These are phyloP conservation scores for Petrocephalus zakoni DNA, from an alignment of 2,113 vertebrate genomes.

Conservation along the genomic window DNA sequence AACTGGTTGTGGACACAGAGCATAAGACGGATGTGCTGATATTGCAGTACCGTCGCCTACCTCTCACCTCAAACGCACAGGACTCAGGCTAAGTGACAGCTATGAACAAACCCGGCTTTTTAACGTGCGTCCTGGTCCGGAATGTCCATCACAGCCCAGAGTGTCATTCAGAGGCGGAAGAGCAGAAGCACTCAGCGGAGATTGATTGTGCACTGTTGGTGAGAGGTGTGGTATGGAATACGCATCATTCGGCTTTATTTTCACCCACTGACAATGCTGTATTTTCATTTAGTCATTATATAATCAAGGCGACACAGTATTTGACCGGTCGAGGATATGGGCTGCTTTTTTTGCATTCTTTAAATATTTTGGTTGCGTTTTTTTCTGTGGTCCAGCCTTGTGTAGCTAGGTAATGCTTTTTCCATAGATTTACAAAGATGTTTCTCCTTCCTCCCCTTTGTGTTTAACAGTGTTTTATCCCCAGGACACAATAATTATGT, in stretches of 20 bases:
- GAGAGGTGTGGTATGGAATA: not conserved
- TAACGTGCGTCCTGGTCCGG: not conserved
- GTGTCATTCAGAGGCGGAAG: not conserved
- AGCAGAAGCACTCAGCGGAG: not conserved
- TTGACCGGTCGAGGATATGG: not conserved
- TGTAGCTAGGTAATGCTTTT: not conserved
- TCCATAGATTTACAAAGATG: not conserved
- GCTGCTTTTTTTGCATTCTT: not conserved
- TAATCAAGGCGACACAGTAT: not conserved
- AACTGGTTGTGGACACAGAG: not conserved
- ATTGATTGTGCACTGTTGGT: not conserved
- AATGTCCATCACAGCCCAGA: not conserved
- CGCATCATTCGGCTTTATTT: not conserved
- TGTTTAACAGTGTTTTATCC: not conserved
- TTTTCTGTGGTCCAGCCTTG: not conserved
- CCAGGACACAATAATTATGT: not conserved
- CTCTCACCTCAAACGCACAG: not conserved
- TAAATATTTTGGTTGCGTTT: not conserved
- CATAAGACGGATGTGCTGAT: constrained; percentile 42
- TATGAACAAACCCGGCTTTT: not conserved
- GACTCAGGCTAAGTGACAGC: not conserved
- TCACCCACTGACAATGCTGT: not conserved
- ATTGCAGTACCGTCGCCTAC: constrained; percentile 15
- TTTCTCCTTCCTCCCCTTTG: not conserved
- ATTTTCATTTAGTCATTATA: not conserved